phyloP scores from a whole-genome alignment of 1,140 invertebrate genomes.

The Scaptomyza hsui region DNA sequence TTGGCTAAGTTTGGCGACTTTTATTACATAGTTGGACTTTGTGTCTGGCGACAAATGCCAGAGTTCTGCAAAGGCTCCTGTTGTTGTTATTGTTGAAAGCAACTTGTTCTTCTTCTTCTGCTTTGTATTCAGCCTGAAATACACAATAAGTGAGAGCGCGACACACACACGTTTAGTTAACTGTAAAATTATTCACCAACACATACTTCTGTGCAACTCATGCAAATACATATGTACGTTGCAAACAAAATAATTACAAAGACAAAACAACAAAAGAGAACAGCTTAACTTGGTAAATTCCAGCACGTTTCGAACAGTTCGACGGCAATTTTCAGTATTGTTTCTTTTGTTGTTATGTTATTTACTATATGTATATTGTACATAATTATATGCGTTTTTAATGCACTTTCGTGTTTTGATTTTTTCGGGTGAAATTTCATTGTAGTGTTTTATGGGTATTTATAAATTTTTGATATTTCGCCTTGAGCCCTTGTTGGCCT shows the following conservation, averaged over 20 bases:
- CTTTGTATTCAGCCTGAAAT: conserved; percentile 18
- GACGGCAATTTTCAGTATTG: conserved; percentile 27
- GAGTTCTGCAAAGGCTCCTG: background rate
- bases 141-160: conserved; percentile 51
- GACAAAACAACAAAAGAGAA: conserved; percentile 23
- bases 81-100: conserved; percentile 20
- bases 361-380: conserved; percentile 30
- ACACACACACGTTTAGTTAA: conserved; percentile 43
- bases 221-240: conserved; percentile 70
- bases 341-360: conserved; percentile 34
- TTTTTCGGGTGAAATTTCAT: conserved; percentile 41
- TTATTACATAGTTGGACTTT: conserved; percentile 29
- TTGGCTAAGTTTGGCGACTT: conserved; percentile 54
- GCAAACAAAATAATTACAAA: conserved; percentile 43
- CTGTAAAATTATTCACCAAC: conserved; percentile 57
- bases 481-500: conserved; percentile 22
- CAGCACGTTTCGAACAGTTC: conserved; percentile 64
- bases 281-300: conserved; percentile 65
- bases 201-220: conserved; percentile 57
- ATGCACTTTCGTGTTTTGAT: conserved; percentile 53
- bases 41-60: conserved; percentile 16
- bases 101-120: conserved; percentile 17
- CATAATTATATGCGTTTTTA: conserved; percentile 35
- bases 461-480: background rate
- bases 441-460: background rate